phyloP scores from a whole-genome alignment of 2,888 invertebrate genomes.

The Pyralis farinalis region DNA sequence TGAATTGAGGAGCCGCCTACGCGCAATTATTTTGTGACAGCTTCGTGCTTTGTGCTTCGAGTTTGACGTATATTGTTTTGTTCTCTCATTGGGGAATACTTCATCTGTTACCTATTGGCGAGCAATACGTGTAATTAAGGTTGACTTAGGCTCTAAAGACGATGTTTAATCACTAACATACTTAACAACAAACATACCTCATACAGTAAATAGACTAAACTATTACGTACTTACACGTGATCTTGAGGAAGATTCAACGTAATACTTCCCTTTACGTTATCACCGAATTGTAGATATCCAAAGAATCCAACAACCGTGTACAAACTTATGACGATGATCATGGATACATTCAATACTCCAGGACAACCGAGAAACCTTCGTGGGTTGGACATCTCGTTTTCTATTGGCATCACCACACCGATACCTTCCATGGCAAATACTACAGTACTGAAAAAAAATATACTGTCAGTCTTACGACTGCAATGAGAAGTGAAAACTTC shows the following conservation, averaged over 20 bases:
- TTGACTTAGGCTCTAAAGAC: too few relatives aligned
- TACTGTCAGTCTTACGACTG: too few relatives aligned
- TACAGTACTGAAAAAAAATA: conserved; percentile 85
- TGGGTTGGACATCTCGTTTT: conserved; percentile 94
- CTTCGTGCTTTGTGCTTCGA: too few relatives aligned
- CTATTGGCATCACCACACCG: conserved; percentile 94
- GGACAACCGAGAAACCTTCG: conserved; percentile 89
- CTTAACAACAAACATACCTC: too few relatives aligned
- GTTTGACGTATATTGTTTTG: too few relatives aligned
- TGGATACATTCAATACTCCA: conserved; percentile 92
- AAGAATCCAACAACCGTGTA: conserved; percentile 93
- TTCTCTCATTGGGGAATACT: too few relatives aligned
- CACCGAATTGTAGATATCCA: conserved; percentile 93
- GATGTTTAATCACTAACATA: not conserved
- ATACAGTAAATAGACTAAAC: conserved; percentile 5
- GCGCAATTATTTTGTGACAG: too few relatives aligned
- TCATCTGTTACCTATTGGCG: too few relatives aligned
- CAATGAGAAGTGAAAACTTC: too few relatives aligned
- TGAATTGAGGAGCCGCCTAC: too few relatives aligned
- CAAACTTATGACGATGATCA: conserved; percentile 88
- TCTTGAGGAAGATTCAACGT: conserved; percentile 90
- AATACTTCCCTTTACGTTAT: conserved; percentile 85
- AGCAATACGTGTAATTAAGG: too few relatives aligned
- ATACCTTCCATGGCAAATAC: conserved; percentile 99
- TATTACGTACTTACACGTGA: conserved; percentile 79